Evolutionary conservation across 2,113 vertebrate species (phyloP).

Genomic region (Tyrannus savana): DNA sequence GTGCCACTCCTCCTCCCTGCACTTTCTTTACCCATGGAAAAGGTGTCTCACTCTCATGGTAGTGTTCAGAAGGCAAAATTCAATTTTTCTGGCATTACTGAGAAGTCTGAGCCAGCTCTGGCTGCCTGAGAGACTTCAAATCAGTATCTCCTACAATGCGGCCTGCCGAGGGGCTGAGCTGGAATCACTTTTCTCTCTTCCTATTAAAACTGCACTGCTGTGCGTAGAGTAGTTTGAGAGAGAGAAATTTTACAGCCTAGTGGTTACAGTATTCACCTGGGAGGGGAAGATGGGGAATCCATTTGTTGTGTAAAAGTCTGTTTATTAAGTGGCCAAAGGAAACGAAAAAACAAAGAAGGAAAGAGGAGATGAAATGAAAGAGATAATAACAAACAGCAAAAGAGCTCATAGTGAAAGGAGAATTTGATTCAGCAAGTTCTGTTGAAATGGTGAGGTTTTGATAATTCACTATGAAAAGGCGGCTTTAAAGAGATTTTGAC

Average conservation of each 20-base stretch:
- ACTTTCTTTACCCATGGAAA: neutral
- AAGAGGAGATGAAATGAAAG: neutral
- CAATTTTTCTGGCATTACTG: neutral
- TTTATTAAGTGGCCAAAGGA: neutral
- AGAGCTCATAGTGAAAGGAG: neutral
- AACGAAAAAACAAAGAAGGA: neutral
- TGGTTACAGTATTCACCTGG: neutral
- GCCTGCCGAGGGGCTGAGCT: neutral
- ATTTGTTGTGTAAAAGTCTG: neutral
- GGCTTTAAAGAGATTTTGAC: neutral
- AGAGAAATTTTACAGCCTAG: neutral
- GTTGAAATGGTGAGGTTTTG: neutral
- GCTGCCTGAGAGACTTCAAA: neutral
- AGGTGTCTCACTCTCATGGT: neutral
- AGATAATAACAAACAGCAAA: neutral
- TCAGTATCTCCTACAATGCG: neutral
- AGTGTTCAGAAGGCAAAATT: neutral
- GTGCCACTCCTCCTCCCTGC: neutral
- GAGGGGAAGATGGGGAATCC: neutral
- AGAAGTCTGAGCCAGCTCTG: neutral
- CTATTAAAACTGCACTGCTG: neutral
- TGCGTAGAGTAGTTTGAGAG: neutral
- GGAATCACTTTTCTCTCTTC: neutral
- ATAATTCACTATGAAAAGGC: neutral
- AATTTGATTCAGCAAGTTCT: neutral